Conservation (phyloP, 1,140 invertebrate species). For the Orius laevigatus region DNA sequence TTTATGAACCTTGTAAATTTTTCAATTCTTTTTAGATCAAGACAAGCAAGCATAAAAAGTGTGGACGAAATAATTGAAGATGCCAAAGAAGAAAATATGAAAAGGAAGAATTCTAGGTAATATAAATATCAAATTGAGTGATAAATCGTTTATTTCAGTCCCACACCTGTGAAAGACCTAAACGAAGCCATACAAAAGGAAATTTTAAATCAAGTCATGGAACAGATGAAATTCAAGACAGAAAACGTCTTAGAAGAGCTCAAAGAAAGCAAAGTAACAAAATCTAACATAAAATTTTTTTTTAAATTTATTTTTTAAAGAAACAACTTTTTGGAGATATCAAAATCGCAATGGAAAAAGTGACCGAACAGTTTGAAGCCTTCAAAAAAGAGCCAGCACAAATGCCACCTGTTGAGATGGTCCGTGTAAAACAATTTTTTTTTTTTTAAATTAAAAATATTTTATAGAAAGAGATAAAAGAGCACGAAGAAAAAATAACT, state of each 20-base stretch:
- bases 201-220: not conserved
- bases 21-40: no score
- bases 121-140: not conserved
- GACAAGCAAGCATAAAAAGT: no score
- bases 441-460: not conserved
- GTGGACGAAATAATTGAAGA: no score
- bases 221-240: slow-evolving; percentile 8
- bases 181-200: no score
- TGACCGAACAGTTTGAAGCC: slow-evolving; percentile 7
- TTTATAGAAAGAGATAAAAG: slow-evolving; percentile 3
- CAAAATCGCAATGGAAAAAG: slow-evolving; percentile 3
- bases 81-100: no score
- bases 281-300: not conserved
- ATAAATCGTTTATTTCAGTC: slow-evolving; percentile 36
- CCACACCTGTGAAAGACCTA: slow-evolving; percentile 49
- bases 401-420: not conserved
- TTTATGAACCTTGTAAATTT: no score
- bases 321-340: slow-evolving; percentile 10
- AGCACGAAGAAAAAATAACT: slow-evolving; percentile 12
- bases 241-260: slow-evolving; percentile 8
- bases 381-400: slow-evolving; percentile 4
- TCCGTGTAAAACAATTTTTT: not conserved
- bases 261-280: slow-evolving; percentile 5
- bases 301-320: slow-evolving; percentile 8
- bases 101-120: no score